Evolutionary conservation across 2,888 invertebrate genomes (phyloP), one percentile per base, ranked within the genome.

Genomic region (Drosophila paramelanica): DNA sequence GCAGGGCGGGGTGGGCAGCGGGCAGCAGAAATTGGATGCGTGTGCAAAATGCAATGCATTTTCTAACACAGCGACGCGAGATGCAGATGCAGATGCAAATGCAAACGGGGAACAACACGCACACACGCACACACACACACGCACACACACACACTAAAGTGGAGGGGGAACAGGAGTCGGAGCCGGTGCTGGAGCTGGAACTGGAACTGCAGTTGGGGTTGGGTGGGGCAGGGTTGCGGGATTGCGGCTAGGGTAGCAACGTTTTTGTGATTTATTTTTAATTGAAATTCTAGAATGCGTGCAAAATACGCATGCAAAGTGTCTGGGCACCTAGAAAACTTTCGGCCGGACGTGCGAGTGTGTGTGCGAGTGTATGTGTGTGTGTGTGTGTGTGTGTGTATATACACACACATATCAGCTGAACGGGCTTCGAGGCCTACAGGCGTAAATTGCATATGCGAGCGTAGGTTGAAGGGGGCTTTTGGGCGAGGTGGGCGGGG

Each of bases 251-350:
- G 73, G 72, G 77, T 76, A 70, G 77, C 79, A 89, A 89, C 89
- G 88, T 89, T 91, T 85, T 90, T 91, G 92, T 91, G 92, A 91
- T 92, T 92, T 91, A 91, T 91, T 91, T 91, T 91, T 91, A 91
- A 91, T 91, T 92, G 91, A 92, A 91, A 91, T 91, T 92, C 91
- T 91, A 92, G 91, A 91, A 91, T 91, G 91, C 91, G 91, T 90
- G 89, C 90, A 89, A 91, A 87, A 89, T 89, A 86, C 90, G 86
- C 89, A 89, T 88, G 84, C 86, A 88, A 89, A 88, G 84, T 86
- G 88, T 89, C 88, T 89, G 83, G 79, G 79, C 88, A 85, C 88
- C 89, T 89, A 84, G 88, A 88, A 88, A 89, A 75, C 88, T 83
- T 88, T 73, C 55, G 68, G 58, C 60, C 77, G 74, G 79, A 68